Evolutionary conservation across 2,888 invertebrate genomes (phyloP).

Genomic region (Miltochrista miniata): DNA sequence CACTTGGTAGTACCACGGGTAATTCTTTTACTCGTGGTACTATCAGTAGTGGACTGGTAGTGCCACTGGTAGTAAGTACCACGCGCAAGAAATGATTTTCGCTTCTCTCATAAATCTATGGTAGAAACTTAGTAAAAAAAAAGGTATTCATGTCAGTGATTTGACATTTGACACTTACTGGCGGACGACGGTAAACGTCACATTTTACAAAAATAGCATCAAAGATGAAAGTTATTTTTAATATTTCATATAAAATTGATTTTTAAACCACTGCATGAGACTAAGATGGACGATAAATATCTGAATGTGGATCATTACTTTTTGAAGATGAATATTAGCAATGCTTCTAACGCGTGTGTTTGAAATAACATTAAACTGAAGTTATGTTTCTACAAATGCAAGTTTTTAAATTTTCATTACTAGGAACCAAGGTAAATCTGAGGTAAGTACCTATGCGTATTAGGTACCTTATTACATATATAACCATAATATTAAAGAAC

Average conservation of each 20-base stretch:
- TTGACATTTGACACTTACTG: too few relatives aligned
- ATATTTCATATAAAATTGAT: slow-evolving; percentile 55
- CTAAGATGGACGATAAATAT: slow-evolving; percentile 51
- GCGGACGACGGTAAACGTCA: slow-evolving; percentile 29
- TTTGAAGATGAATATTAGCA: slow-evolving; percentile 44
- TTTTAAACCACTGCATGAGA: slow-evolving; percentile 42
- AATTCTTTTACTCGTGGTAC: too few relatives aligned
- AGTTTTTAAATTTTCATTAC: slow-evolving; percentile 67
- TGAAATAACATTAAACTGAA: slow-evolving; percentile 60
- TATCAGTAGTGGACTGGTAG: too few relatives aligned
- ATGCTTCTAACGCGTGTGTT: slow-evolving; percentile 48
- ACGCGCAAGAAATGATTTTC: too few relatives aligned
- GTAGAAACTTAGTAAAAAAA: too few relatives aligned
- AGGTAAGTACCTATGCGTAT: slow-evolving; percentile 58
- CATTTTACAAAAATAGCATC: slow-evolving; percentile 67
- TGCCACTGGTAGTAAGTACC: too few relatives aligned
- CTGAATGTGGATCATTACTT: slow-evolving; percentile 42
- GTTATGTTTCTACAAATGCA: slow-evolving; percentile 78
- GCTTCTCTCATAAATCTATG: too few relatives aligned
- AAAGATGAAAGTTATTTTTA: slow-evolving; percentile 81
- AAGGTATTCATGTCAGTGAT: too few relatives aligned
- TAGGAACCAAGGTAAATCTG: slow-evolving; percentile 65
- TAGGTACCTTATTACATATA: slow-evolving; percentile 17
- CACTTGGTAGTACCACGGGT: too few relatives aligned
- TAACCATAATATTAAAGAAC: slow-evolving; percentile 25